These are phyloP conservation scores for Mesoligia furuncula DNA, from an alignment of 2,888 invertebrate species.

Conservation along the genomic window DNA sequence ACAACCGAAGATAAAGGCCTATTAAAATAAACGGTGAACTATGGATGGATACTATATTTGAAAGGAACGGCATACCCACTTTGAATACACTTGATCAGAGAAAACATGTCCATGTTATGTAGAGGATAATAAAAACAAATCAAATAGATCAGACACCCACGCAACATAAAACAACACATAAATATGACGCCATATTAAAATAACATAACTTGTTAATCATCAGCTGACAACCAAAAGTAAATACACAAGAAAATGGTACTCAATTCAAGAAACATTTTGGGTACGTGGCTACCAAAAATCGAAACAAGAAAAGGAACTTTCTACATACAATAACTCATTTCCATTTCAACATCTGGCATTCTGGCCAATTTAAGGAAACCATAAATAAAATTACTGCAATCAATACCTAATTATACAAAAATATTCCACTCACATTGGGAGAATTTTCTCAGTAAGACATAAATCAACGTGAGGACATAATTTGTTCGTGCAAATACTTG, in stretches of 20 bases:
- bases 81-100: not conserved
- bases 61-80: slow-evolving; percentile 16
- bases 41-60: slow-evolving; percentile 19
- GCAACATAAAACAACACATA: slow-evolving; percentile 11
- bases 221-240: slow-evolving; percentile 43
- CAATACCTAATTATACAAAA: slow-evolving; percentile 59
- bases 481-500: slow-evolving; percentile 58
- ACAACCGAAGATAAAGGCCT: slow-evolving; percentile 47
- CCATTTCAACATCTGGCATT: slow-evolving; percentile 50
- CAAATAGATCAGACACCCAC: not conserved
- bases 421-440: slow-evolving; percentile 63
- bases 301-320: slow-evolving; percentile 63
- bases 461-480: slow-evolving; percentile 68
- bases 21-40: slow-evolving; percentile 47
- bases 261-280: slow-evolving; percentile 43
- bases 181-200: slow-evolving; percentile 39
- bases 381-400: slow-evolving; percentile 63
- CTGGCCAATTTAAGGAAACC: slow-evolving; percentile 53
- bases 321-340: slow-evolving; percentile 65
- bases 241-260: slow-evolving; percentile 26
- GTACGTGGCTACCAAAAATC: slow-evolving; percentile 52
- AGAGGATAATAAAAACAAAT: slow-evolving; percentile 18
- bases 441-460: slow-evolving; percentile 65
- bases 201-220: slow-evolving; percentile 45
- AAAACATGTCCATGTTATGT: not conserved